Evolutionary conservation across 35 echinoderm and acorn worm genomes (phyloP).

Genomic region (Diadema setosum): DNA sequence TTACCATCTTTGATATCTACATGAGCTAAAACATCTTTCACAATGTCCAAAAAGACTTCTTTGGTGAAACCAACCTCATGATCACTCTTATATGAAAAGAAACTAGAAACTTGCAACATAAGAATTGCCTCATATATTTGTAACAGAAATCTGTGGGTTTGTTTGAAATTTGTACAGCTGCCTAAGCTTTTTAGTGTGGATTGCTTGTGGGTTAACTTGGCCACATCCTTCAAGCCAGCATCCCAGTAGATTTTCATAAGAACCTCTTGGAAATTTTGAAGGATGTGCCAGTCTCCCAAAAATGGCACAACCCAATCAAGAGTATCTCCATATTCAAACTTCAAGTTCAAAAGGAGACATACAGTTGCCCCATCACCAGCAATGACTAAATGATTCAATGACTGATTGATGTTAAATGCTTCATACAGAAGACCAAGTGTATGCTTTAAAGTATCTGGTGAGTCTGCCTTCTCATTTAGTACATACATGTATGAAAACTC

Average conservation of each 20-base stretch:
- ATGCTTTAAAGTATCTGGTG: background rate
- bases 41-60: background rate
- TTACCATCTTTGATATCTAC: background rate
- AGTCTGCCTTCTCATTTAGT: conserved; percentile 35
- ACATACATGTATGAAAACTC: conserved; percentile 27
- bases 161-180: conserved; percentile 25
- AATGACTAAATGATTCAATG: conserved; percentile 59
- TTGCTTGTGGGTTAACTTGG: conserved; percentile 22
- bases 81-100: background rate
- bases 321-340: background rate
- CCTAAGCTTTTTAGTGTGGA: background rate
- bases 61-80: background rate
- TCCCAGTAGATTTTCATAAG: conserved; percentile 71
- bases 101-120: background rate
- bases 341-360: background rate
- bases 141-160: conserved; percentile 52
- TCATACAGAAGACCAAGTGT: conserved; percentile 23
- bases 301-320: conserved; percentile 76
- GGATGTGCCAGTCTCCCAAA: conserved; percentile 83
- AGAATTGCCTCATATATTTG: conserved; percentile 56
- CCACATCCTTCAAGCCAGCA: conserved; percentile 47
- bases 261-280: conserved; percentile 63
- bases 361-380: conserved; percentile 75
- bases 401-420: conserved; percentile 27
- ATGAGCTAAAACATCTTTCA: background rate